These are phyloP conservation scores for Trochalopteron elliotii DNA, from an alignment of 2,113 vertebrate species.

Conservation along the genomic window DNA sequence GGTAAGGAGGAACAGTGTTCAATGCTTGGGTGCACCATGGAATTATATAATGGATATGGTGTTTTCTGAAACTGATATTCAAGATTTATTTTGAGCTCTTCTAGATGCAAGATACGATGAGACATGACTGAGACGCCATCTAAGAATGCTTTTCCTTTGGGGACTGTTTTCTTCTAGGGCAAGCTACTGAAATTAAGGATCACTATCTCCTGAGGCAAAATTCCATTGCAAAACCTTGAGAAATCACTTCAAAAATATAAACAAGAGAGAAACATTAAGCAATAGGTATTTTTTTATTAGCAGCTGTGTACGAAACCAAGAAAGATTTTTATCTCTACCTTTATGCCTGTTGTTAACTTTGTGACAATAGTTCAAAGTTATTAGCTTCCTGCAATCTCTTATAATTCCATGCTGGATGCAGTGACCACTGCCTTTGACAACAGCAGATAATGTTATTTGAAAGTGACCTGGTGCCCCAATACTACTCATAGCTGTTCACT, in stretches of 20 bases:
- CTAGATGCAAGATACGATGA: not conserved
- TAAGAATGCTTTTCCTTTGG: not conserved
- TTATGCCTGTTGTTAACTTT: not conserved
- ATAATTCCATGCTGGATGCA: not conserved
- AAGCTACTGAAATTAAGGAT: slow-evolving; percentile 24
- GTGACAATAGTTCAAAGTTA: not conserved
- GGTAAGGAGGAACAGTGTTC: not conserved
- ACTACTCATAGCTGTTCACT: not conserved
- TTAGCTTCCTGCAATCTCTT: not conserved
- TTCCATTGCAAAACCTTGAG: slow-evolving; percentile 50
- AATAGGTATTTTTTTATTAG: slow-evolving; percentile 28
- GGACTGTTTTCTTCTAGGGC: slow-evolving; percentile 16
- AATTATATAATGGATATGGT: not conserved
- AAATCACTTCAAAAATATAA: slow-evolving; percentile 46
- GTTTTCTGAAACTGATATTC: not conserved
- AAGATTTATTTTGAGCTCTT: slow-evolving; percentile 1
- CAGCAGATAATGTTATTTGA: not conserved
- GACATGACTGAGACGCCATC: not conserved
- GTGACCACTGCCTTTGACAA: not conserved
- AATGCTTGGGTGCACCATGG: not conserved
- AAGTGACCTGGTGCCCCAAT: not conserved
- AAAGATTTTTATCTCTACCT: slow-evolving; percentile 35
- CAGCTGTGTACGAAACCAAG: not conserved
- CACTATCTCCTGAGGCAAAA: slow-evolving; percentile 7
- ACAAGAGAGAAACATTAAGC: slow-evolving; percentile 11